Evolutionary conservation across 1,140 invertebrate species (phyloP), one percentile per base, ranked within the genome.

Genomic region (Drosophila nikananu): DNA sequence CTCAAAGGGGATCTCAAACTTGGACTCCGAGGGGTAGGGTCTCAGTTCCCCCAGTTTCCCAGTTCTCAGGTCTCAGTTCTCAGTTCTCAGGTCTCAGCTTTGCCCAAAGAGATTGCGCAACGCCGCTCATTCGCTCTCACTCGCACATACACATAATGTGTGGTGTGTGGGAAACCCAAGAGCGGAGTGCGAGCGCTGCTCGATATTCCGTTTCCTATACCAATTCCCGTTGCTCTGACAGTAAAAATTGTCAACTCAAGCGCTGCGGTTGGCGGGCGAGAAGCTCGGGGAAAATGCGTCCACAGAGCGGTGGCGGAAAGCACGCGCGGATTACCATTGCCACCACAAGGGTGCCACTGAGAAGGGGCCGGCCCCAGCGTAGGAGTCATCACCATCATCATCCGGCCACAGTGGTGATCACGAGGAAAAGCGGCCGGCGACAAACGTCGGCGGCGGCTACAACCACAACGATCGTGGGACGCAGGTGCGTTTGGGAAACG

Each of bases 201-300:
- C 54, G 70, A 42, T 51, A 39, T 39, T 39, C 44, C 23, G 41
- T 23, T 42, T 44, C 37, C 51, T 17, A 42, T 46, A 30, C 13
- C 59, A 23, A 32, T 32, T 30, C 35, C 52, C 52, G 15, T 21
- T 21, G 41, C 58, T 46, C 27, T 35, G 21, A 15, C 70, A 55
- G 72, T 75, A 64, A 75, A 75, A 77, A 52, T 41, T 76, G 72
- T 77, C 44, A 77, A 77, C 74, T 77, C 72, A 59, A 77, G 73
- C 61, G 62, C 72, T 52, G 72, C 61, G 72, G 68, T 65, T 58
- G 44, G n/a, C n/a, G 30, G 44, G 30, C 44, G 30, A 49, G 51
- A 52, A 46, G 44, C 66, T 37, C 46, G 61, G 54, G 60, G 44
- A 65, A 77, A 59, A 77, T 77, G 72, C 74, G 72, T 58, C 19